These are phyloP conservation scores for Leptodactylus fallax DNA, from an alignment of 2,797 vertebrate species.

Conservation along the genomic window DNA sequence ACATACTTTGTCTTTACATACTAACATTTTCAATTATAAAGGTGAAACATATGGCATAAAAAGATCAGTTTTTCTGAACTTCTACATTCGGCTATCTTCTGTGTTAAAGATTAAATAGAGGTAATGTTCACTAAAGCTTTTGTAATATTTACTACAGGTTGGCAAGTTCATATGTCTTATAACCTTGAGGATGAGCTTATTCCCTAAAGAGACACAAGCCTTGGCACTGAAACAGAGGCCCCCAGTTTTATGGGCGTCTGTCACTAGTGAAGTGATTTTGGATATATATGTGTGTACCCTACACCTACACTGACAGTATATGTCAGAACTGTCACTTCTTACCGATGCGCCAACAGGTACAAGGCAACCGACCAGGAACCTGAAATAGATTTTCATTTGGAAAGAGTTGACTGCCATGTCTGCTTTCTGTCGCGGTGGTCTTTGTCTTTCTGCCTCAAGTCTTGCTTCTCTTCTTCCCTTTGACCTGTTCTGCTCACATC, in stretches of 20 bases:
- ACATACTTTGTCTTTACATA: not conserved
- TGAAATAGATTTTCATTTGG: not conserved
- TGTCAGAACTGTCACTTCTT: not conserved
- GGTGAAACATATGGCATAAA: not conserved
- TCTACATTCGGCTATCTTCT: not conserved
- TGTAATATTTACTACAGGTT: not conserved
- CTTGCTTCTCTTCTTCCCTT: constrained; percentile 3
- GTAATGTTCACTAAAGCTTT: not conserved
- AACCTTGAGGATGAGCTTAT: not conserved
- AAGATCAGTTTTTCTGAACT: not conserved
- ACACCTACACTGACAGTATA: not conserved
- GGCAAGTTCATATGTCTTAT: not conserved
- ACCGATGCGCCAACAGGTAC: not conserved
- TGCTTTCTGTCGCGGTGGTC: not conserved
- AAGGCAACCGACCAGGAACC: not conserved
- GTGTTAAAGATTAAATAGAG: not conserved
- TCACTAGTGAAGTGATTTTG: not conserved
- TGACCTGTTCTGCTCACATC: constrained; percentile 8
- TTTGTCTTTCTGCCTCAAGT: not conserved
- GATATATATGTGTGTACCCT: not conserved
- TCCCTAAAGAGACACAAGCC: not conserved
- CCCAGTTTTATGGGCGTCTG: not conserved
- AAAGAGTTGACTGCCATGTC: constrained; percentile 13
- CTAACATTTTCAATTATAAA: not conserved
- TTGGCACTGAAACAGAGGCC: not conserved